Percentiles rank a stretch among this genome's conserved stretches.
Conservation (phyloP, 2,888 invertebrate genomes). For the Drosophila macrospina region DNA sequence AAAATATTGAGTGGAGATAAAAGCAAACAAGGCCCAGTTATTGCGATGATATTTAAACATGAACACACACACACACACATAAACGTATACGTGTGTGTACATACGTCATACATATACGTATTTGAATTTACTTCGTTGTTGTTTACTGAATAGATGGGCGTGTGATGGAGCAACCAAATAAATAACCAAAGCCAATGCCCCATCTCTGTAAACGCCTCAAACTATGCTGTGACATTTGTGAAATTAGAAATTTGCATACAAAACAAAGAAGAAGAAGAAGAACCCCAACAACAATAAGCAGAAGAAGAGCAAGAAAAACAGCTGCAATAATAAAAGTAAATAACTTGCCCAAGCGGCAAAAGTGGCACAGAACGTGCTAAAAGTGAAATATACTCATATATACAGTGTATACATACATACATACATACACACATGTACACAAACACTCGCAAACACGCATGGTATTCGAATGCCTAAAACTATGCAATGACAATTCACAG, state of each 20-base stretch:
- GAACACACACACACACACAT: conserved; percentile 2
- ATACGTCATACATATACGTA: conserved; percentile 16
- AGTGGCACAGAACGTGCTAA: conserved; percentile 68
- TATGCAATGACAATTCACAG: conserved; percentile 73
- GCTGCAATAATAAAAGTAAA: conserved; percentile 61
- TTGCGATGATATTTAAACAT: conserved; percentile 40
- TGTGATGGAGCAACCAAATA: conserved; percentile 48
- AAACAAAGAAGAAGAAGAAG: conserved; percentile 16
- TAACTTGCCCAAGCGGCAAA: conserved; percentile 63
- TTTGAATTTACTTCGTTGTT: conserved; percentile 34
- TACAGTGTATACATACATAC: neutral
- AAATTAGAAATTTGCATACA: conserved; percentile 69
- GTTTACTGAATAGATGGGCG: conserved; percentile 41
- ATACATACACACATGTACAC: neutral
- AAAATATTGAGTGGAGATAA: conserved; percentile 27
- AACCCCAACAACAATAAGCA: conserved; percentile 15
- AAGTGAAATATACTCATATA: conserved; percentile 53
- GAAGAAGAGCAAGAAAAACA: conserved; percentile 28
- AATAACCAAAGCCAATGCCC: conserved; percentile 44
- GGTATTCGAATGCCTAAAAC: conserved; percentile 64
- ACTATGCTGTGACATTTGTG: conserved; percentile 75
- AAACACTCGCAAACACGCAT: neutral
- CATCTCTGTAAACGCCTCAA: conserved; percentile 54
- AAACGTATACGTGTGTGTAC: neutral
- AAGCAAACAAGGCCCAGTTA: conserved; percentile 29